Percentiles rank a stretch among this genome's conserved stretches.
Conservation (phyloP, 2,797 vertebrate genomes). For the Scomberomorus guttatus region DNA sequence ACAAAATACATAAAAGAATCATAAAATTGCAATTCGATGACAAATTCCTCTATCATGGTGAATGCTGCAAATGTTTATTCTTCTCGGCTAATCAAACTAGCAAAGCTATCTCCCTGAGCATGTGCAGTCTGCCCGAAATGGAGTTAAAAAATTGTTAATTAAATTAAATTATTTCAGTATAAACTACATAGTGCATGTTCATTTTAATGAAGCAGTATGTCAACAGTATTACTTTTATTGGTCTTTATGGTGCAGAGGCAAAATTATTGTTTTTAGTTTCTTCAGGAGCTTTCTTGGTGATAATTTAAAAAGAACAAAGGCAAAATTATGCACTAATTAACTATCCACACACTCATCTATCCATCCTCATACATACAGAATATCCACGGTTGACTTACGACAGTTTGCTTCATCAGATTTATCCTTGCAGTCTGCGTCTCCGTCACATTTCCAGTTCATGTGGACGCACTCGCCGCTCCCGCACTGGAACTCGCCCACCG, state of each 20-base stretch:
- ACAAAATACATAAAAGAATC: conserved; percentile 22
- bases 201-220: conserved; percentile 23
- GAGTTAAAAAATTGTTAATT: no score
- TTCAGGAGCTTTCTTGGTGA: conserved; percentile 26
- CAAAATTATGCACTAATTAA: background rate
- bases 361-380: background rate
- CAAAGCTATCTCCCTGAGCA: background rate
- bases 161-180: conserved; percentile 14
- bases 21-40: background rate
- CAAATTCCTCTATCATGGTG: conserved; percentile 15
- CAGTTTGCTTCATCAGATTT: conserved; percentile 96
- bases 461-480: conserved; percentile 94
- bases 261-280: background rate
- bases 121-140: background rate
- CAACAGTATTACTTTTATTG: background rate
- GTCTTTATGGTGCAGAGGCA: background rate
- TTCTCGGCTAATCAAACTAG: background rate
- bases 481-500: conserved; percentile 89
- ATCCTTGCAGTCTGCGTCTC: conserved; percentile 97
- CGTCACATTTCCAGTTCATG: conserved; percentile 97
- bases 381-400: conserved; percentile 84
- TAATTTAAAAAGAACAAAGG: background rate
- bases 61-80: conserved; percentile 5
- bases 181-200: background rate
- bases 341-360: conserved; percentile 77